phyloP scores from a whole-genome alignment of 2,797 vertebrate genomes.

The Notolepis coatsorum region DNA sequence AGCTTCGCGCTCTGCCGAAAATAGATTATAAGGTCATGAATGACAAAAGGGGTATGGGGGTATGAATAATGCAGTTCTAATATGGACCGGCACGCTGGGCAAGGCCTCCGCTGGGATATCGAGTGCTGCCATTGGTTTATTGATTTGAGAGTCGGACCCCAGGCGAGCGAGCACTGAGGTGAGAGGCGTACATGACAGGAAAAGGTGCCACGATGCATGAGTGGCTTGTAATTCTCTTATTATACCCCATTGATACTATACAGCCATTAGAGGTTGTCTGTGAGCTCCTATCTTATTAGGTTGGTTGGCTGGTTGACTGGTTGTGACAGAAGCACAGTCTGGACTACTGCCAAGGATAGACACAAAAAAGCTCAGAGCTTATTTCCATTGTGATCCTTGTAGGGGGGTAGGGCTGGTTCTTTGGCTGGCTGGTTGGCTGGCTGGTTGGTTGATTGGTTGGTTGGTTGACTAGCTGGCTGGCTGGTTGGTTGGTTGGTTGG shows the following conservation, averaged over 20 bases:
- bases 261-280: background rate
- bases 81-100: slow-evolving; percentile 25
- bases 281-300: no score
- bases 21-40: slow-evolving; percentile 35
- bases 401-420: no score
- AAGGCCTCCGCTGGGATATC: slow-evolving; percentile 48
- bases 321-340: no score
- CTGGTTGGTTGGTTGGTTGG: no score
- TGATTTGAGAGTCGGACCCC: slow-evolving; percentile 63
- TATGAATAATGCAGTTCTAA: slow-evolving; percentile 57
- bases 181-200: slow-evolving; percentile 20
- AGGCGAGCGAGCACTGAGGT: slow-evolving; percentile 33
- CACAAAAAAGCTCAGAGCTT: no score
- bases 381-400: no score
- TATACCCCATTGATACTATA: slow-evolving; percentile 7
- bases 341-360: no score
- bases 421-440: no score
- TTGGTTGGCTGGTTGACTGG: no score
- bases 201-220: slow-evolving; percentile 21
- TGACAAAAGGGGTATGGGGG: slow-evolving; percentile 41
- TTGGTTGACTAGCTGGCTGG: no score
- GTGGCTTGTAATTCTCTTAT: background rate
- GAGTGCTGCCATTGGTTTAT: slow-evolving; percentile 55
- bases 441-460: no score
- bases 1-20: slow-evolving; percentile 14